Conservation (phyloP, 2,113 vertebrate genomes). For the Pantherophis guttatus region DNA sequence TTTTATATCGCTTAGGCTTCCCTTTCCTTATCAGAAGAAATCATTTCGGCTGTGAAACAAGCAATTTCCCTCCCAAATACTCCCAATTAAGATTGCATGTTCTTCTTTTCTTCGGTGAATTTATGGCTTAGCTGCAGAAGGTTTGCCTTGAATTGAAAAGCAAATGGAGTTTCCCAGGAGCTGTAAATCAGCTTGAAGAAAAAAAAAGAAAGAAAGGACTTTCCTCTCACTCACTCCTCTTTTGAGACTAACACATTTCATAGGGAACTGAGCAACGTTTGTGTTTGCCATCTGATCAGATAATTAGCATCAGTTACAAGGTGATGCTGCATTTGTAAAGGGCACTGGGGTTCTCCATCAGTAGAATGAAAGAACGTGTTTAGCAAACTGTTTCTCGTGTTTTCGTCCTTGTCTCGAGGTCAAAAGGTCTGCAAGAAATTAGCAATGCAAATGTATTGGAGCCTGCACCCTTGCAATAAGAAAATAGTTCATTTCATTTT, state of each 20-base stretch:
- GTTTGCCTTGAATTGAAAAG: conserved; percentile 37
- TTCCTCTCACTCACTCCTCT: conserved; percentile 1
- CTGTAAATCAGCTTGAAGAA: conserved; percentile 57
- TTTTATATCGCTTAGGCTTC: conserved; percentile 38
- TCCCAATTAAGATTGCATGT: conserved; percentile 10
- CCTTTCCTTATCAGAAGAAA: conserved; percentile 39
- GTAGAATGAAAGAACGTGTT: conserved; percentile 38
- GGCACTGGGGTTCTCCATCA: conserved; percentile 28
- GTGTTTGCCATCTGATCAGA: conserved; percentile 63
- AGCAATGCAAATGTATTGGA: conserved; percentile 61
- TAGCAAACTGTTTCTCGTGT: conserved; percentile 46
- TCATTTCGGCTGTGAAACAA: conserved; percentile 38
- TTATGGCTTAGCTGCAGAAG: conserved; percentile 43
- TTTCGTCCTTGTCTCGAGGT: conserved; percentile 46
- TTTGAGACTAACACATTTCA: conserved; percentile 55
- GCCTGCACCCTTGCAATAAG: conserved; percentile 50
- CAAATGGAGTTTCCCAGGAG: conserved; percentile 48
- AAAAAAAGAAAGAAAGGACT: conserved; percentile 18
- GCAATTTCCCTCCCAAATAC: conserved; percentile 14
- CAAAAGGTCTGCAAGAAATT: conserved; percentile 48
- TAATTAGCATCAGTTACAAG: conserved; percentile 57
- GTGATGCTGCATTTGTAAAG: conserved; percentile 53
- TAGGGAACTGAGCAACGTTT: conserved; percentile 54
- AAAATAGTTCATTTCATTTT: conserved; percentile 44
- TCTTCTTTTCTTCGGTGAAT: conserved; percentile 33